Evolutionary conservation across 2,113 vertebrate species (phyloP).

Genomic region (Ptychochromis oligacanthus): DNA sequence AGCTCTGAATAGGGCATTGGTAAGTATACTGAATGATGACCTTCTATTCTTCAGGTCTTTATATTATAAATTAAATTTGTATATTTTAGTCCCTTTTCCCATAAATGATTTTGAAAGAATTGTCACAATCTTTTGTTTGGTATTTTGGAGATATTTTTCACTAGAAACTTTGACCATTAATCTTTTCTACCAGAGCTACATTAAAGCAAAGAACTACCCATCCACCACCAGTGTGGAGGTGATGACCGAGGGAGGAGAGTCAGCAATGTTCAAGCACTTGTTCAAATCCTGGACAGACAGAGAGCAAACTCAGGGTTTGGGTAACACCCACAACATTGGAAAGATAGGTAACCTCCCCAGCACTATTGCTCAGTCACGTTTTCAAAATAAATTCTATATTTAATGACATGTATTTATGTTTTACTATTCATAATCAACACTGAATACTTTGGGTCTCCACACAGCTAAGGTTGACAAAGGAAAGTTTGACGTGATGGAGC

Average conservation of each 20-base stretch:
- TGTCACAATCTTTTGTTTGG: not conserved
- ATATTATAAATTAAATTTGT: not conserved
- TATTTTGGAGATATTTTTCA: not conserved
- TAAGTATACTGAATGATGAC: conserved; percentile 61
- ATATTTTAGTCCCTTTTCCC: not conserved
- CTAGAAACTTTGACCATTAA: not conserved
- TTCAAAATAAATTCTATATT: not conserved
- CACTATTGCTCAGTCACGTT: not conserved
- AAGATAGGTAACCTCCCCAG: conserved; percentile 82
- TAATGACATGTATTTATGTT: not conserved
- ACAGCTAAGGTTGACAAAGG: conserved; percentile 89
- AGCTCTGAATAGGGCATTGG: conserved; percentile 86
- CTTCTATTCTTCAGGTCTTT: not conserved
- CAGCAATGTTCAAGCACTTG: conserved; percentile 90
- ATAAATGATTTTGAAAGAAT: not conserved
- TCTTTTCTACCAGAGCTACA: conserved; percentile 81
- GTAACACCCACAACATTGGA: conserved; percentile 78
- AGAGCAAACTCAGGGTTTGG: conserved; percentile 82
- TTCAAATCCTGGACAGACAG: conserved; percentile 88
- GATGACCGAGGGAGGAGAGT: conserved; percentile 88
- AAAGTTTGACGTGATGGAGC: conserved; percentile 88
- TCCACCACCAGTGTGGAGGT: conserved; percentile 85
- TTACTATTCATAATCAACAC: rapidly evolving
- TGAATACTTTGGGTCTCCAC: not conserved
- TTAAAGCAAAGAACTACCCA: conserved; percentile 90